Evolutionary conservation across 1,140 invertebrate species (phyloP).

Genomic region (Megathymus violae): DNA sequence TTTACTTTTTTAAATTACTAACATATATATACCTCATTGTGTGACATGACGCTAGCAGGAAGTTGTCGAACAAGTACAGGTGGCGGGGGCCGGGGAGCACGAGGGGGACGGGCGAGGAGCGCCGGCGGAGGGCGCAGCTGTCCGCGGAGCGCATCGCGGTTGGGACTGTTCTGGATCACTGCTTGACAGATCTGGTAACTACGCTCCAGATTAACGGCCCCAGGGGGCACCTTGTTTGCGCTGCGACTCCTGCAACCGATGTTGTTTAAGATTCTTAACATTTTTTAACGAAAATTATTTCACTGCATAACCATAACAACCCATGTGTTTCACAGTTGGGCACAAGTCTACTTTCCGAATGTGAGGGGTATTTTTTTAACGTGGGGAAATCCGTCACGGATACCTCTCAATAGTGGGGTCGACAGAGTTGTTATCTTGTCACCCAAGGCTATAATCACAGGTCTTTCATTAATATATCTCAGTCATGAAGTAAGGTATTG

Average conservation of each 20-base stretch:
- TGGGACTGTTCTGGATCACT: conserved; percentile 96
- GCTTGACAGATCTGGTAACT: conserved; percentile 98
- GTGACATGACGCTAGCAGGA: conserved; percentile 85
- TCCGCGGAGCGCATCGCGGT: conserved; percentile 93
- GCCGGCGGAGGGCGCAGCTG: conserved; percentile 93
- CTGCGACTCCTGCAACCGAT: conserved; percentile 66
- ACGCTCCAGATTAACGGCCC: conserved; percentile 94
- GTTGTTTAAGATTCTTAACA: not conserved
- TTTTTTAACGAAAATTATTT: not conserved
- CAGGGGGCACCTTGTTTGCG: conserved; percentile 90
- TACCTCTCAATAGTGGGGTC: too few species aligned
- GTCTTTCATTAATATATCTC: too few species aligned
- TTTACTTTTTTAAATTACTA: too few species aligned
- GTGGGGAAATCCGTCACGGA: too few species aligned
- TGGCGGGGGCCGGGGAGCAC: conserved; percentile 54
- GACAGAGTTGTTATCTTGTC: too few species aligned
- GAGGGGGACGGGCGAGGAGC: conserved; percentile 81
- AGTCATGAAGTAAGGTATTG: too few species aligned
- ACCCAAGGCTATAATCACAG: too few species aligned
- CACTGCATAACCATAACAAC: too few species aligned
- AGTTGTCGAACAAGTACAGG: conserved; percentile 85
- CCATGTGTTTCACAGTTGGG: too few species aligned
- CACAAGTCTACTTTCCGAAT: too few species aligned
- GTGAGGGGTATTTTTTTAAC: too few species aligned
- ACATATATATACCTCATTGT: conserved; percentile 77